Evolutionary conservation across 2,113 vertebrate genomes (phyloP).

Genomic region (Glaucomys volans): DNA sequence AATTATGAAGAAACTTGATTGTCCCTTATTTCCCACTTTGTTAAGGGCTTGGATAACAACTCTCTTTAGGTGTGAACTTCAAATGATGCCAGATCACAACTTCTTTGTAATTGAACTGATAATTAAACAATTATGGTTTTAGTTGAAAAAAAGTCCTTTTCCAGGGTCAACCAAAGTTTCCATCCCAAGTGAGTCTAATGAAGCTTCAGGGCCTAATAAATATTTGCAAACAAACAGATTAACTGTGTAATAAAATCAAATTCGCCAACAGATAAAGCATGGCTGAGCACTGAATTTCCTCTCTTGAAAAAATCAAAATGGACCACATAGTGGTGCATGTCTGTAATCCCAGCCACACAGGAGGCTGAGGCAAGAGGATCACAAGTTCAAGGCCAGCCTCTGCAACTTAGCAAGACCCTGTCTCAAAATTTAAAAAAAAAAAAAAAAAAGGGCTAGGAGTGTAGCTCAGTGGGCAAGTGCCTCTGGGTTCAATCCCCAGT

Average conservation of each 20-base stretch:
- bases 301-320: not conserved
- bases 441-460: no score
- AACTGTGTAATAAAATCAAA: not conserved
- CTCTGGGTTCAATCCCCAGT: no score
- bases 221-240: not conserved
- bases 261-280: not conserved
- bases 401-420: no score
- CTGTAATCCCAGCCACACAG: no score
- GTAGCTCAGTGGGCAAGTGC: no score
- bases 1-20: not conserved
- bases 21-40: not conserved
- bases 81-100: not conserved
- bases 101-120: not conserved
- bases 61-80: not conserved
- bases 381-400: no score
- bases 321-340: no score
- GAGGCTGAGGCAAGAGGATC: no score
- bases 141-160: conserved; percentile 26
- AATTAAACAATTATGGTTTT: conserved; percentile 14
- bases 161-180: not conserved
- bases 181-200: not conserved
- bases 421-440: no score
- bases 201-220: not conserved
- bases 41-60: not conserved
- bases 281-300: not conserved